Base-by-base conservation (phyloP, 2,797 vertebrate species). In the Bryconaethiops microstoma region DNA sequence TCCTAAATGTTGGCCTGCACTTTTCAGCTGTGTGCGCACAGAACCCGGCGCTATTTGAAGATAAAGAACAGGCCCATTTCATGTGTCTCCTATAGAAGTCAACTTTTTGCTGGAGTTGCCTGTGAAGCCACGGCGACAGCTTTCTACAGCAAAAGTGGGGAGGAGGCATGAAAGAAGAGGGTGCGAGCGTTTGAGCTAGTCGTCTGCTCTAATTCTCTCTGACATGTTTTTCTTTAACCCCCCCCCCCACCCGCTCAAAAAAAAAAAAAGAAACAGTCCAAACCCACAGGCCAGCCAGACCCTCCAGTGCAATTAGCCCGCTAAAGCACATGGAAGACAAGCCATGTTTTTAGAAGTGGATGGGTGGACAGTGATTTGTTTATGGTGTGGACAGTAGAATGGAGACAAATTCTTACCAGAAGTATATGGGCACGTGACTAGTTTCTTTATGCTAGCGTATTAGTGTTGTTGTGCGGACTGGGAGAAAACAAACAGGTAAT, bases 61-160 rank as follows among this genome's bases (percentile, higher is more conserved):
- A 94, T 93, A 93, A 93, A 93, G 91, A 85, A 64, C 79, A 86
- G 88, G 78, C 87, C 84, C 88, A 88, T 93, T 92, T 93, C 88
- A 91, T 92, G 88, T 90, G 86, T 80, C 82, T 89, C 75, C 85
- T 83, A 90, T 77, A 91, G 91, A 93, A 91, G 90, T 92, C 81
- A 86, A 88, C 91, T 93, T 89, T 88, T 90, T 89, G 85, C 84
- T 73, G 59, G 84, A 90, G 88, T 90, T 87, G 83, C 82, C 82
- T 89, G 90, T 90, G 65, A 86, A 91, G 91, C 90, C 89, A 89
- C 92, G 89, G 90, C 89, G 90, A 91, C 89, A 87, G 90, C 90
- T 91, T 93, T 92, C 89, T 91, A 88, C 83, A 54, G 14, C 86
- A 87, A 82, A 81, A 57, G 85, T 86, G 21, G 86, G 65, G 85